Conservation (phyloP, 2,113 vertebrate genomes). For the Aplodontia rufa region DNA sequence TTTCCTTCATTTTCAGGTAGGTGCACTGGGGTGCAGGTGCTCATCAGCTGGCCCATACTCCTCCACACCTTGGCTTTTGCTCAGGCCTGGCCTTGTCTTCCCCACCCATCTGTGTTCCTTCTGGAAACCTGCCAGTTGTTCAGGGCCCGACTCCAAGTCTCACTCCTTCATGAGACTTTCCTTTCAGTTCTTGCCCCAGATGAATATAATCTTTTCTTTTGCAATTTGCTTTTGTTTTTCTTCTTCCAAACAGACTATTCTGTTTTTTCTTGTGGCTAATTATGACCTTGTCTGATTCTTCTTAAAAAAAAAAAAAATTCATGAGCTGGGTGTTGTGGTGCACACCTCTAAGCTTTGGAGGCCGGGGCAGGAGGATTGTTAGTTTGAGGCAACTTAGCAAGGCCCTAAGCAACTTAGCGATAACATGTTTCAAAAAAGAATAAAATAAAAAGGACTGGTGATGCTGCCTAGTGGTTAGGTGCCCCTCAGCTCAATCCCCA, state of each 20-base stretch:
- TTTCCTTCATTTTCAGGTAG: not conserved
- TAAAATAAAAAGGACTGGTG: no score
- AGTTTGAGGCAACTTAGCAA: no score
- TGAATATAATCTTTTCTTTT: not conserved
- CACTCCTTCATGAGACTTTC: not conserved
- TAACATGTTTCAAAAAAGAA: no score
- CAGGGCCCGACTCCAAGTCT: not conserved
- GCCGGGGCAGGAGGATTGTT: no score
- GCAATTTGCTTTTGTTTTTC: not conserved
- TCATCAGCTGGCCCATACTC: accelerated
- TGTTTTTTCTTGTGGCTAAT: not conserved
- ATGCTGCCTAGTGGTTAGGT: no score
- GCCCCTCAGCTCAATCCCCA: no score
- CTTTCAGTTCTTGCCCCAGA: not conserved
- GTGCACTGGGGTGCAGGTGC: accelerated
- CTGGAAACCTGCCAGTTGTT: not conserved
- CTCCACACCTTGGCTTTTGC: not conserved
- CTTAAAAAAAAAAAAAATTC: no score
- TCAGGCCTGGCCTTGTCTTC: not conserved
- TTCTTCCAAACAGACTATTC: not conserved
- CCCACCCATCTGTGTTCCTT: accelerated
- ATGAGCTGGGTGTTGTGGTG: no score
- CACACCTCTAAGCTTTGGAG: no score
- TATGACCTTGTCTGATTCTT: not conserved
- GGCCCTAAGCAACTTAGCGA: no score